Base-by-base conservation (phyloP, 1,140 invertebrate species). In the Pararge aegeria region DNA sequence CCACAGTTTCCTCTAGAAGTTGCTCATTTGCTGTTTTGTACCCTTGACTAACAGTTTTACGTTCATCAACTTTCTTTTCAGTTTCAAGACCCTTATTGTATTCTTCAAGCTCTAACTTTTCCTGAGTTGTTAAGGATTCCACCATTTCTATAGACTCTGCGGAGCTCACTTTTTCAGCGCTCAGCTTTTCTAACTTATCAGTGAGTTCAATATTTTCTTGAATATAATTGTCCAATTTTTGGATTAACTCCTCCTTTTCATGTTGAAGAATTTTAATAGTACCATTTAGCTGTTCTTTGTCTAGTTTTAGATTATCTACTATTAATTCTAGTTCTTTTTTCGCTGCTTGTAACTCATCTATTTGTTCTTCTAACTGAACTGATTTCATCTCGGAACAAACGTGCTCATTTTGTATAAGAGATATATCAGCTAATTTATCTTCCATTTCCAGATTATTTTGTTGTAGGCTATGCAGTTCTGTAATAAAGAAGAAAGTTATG, bases 91-190 rank as follows among this genome's bases (percentile, higher is more conserved):
- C 64, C 80, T 91, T 83, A 67, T 91, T 80, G 62, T 91, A 92
- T 68, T 91, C 87, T 66, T 92, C 92, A 24, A 92, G 80, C 73
- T 92, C 88, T 66, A 92, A 63, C 75, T 93, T 93, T 64, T 93
- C 92, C 83, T 93, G 92, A 56, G 92, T 92, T 38, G 92, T 93
- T 56, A 93, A 87, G 4, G 91, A 91, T 64, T 94, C 93, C 4
- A 94, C 93, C 51, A 94, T 94, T 83, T 94, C 93, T 30, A 94
- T 94, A 38, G 93, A 94, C 78, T 94, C 93, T 10, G 93, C 93
- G 5, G 93, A 94, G 65, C 91, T 91, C 0, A 93, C 93, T 73
- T 94, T 93, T 82, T 93, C 92, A 30, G 92, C 90, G 77, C 92
- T 93, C 15, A 94, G 72, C 77, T 94, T 94, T 67, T 94, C 93